A percentile compares a stretch with the other conserved stretches of the same genome.
Evolutionary conservation across 2,113 vertebrate species (phyloP).

Genomic region (Phainopepla nitens): DNA sequence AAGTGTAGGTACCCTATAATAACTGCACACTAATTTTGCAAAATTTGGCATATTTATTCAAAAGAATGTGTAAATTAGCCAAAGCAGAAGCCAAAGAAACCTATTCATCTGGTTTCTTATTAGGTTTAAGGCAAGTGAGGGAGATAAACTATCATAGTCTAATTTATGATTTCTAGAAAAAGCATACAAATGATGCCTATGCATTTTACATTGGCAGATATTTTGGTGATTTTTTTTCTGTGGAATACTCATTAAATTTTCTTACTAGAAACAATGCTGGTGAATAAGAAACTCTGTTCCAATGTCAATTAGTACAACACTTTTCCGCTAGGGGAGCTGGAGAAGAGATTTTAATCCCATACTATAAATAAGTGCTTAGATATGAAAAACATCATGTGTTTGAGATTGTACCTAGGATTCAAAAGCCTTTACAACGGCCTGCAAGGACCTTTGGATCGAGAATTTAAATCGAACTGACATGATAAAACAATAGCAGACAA

Average conservation of each 20-base stretch:
- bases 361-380: neutral
- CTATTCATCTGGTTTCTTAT: neutral
- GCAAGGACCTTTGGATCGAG: neutral
- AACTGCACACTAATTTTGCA: neutral
- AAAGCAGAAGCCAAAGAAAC: neutral
- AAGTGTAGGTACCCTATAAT: neutral
- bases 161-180: neutral
- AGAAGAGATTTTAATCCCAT: neutral
- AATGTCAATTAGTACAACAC: neutral
- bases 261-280: neutral
- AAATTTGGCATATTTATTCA: neutral
- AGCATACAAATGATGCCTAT: neutral
- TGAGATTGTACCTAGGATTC: neutral
- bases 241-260: neutral
- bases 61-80: neutral
- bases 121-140: neutral
- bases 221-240: neutral
- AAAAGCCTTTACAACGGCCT: neutral
- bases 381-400: neutral
- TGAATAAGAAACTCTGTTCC: neutral
- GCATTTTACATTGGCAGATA: neutral
- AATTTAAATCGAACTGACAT: neutral
- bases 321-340: neutral
- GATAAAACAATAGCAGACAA: neutral
- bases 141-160: neutral